Percentiles rank a stretch among this genome's conserved stretches.
Conservation (phyloP, 1,140 invertebrate species). For the Oryzaephilus surinamensis region DNA sequence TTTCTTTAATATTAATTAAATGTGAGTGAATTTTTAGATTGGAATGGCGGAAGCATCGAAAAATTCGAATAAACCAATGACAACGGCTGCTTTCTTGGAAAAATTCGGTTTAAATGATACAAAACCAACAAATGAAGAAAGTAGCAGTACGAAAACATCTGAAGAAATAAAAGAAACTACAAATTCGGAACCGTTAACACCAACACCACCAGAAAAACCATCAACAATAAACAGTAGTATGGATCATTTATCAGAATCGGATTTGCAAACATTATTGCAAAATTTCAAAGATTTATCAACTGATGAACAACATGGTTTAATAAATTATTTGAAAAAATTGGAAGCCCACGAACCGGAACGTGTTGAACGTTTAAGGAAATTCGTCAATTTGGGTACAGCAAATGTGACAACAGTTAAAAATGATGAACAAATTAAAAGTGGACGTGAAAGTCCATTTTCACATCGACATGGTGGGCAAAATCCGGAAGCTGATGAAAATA, state of each 20-base stretch:
- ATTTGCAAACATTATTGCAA: conserved; percentile 61
- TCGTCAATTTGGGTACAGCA: conserved; percentile 45
- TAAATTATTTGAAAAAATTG: conserved; percentile 65
- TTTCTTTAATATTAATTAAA: too few relatives aligned
- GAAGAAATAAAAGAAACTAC: background rate
- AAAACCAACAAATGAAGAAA: background rate
- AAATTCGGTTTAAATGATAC: conserved; percentile 23
- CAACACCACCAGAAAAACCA: conserved; percentile 1
- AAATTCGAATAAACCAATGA: conserved; percentile 42
- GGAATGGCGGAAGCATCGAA: conserved; percentile 51
- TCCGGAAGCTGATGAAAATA: conserved; percentile 39
- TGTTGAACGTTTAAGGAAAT: conserved; percentile 58
- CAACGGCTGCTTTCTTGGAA: conserved; percentile 42
- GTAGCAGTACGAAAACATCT: conserved; percentile 1
- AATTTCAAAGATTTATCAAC: conserved; percentile 66
- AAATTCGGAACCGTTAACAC: background rate
- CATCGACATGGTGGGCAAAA: conserved; percentile 25
- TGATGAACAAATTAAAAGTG: conserved; percentile 27
- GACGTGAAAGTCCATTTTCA: conserved; percentile 25
- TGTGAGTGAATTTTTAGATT: too few relatives aligned
- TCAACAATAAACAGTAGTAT: conserved; percentile 35
- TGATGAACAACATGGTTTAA: conserved; percentile 67
- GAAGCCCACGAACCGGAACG: conserved; percentile 57
- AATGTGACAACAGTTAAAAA: conserved; percentile 35
- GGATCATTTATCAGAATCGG: conserved; percentile 62